phyloP scores from a whole-genome alignment of 1,140 invertebrate species.

The Macrosteles quadrilineatus region DNA sequence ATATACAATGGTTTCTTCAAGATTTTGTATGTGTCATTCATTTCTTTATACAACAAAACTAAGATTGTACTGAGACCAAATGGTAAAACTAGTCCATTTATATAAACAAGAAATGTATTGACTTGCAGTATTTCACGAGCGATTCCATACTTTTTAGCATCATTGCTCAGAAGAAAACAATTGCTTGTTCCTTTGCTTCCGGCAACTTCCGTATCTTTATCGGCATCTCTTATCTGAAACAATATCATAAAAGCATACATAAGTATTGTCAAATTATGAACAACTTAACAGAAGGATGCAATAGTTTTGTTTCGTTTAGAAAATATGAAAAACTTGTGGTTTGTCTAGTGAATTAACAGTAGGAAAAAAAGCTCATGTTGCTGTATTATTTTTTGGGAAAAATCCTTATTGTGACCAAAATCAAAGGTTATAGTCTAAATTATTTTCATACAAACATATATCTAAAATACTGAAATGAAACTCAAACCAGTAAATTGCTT shows the following conservation, averaged over 20 bases:
- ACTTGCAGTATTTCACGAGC: conserved; percentile 48
- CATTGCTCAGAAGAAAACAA: conserved; percentile 49
- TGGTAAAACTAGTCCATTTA: conserved; percentile 31
- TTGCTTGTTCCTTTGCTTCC: conserved; percentile 47
- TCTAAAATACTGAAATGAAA: no score
- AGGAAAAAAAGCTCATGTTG: background rate
- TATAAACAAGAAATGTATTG: conserved; percentile 33
- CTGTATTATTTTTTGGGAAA: no score
- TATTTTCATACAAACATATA: no score
- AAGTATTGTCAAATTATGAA: background rate
- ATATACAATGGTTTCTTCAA: conserved; percentile 36
- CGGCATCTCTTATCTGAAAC: background rate
- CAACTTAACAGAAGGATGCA: no score
- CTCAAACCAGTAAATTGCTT: no score
- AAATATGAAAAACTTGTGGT: background rate
- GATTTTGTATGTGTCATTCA: conserved; percentile 42
- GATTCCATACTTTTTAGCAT: conserved; percentile 53
- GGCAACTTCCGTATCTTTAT: conserved; percentile 34
- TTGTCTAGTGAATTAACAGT: background rate
- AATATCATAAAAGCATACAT: background rate
- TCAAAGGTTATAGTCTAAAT: no score
- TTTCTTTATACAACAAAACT: conserved; percentile 33
- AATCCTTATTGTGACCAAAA: no score
- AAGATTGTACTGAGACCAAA: conserved; percentile 30
- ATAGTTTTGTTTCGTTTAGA: conserved; percentile 7